phyloP scores from a whole-genome alignment of 2,888 invertebrate genomes.

The Agonopterix subpropinquella region DNA sequence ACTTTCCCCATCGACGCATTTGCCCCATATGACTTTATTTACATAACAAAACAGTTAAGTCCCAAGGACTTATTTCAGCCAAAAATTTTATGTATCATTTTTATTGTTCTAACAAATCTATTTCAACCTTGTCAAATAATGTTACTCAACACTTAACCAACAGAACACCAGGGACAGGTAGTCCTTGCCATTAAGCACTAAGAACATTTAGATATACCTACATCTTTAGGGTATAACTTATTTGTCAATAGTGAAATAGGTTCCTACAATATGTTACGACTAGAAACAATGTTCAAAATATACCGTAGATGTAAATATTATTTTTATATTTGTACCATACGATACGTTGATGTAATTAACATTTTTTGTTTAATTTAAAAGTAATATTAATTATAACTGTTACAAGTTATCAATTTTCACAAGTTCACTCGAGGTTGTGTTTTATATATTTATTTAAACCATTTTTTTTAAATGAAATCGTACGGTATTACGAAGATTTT shows the following conservation, averaged over 20 bases:
- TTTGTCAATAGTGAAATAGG: constrained; percentile 3
- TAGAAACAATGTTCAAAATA: constrained; percentile 12
- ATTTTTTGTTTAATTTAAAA: constrained; percentile 2
- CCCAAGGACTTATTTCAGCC: constrained; percentile 16
- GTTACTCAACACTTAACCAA: too few relatives aligned
- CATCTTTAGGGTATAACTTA: neutral
- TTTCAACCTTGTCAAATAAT: too few relatives aligned
- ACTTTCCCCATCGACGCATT: too few relatives aligned
- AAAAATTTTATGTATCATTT: constrained; percentile 9
- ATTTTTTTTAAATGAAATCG: constrained; percentile 6
- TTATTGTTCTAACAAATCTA: too few relatives aligned
- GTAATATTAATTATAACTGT: constrained; percentile 11
- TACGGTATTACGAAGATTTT: constrained; percentile 5
- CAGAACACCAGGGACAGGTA: too few relatives aligned
- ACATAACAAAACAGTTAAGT: neutral
- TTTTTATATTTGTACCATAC: neutral
- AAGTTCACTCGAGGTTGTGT: constrained; percentile 70
- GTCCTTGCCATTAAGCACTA: neutral
- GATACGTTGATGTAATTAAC: neutral
- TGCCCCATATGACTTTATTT: neutral
- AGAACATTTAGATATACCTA: neutral
- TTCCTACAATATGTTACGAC: constrained; percentile 3
- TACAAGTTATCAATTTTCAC: constrained; percentile 17
- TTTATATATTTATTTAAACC: constrained; percentile 20
- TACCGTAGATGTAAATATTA: constrained; percentile 1